These are phyloP conservation scores for Gandaritis pyraliata DNA, from an alignment of 2,888 invertebrate genomes.

Conservation along the genomic window DNA sequence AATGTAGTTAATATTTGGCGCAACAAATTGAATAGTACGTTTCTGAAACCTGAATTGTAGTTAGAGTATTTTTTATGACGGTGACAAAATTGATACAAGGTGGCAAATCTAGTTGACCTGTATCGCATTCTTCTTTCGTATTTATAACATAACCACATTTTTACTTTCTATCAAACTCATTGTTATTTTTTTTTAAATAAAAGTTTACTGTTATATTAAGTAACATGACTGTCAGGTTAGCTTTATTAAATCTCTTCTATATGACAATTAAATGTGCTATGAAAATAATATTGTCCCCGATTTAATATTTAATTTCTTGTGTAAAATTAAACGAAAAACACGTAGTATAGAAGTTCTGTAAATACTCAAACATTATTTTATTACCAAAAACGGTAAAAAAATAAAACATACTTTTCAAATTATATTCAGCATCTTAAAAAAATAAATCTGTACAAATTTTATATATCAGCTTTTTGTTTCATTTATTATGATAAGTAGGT, in stretches of 20 bases:
- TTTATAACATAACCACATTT: too few species aligned
- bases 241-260: neutral
- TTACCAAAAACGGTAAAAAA: constrained; percentile 45
- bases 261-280: neutral
- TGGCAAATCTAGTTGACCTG: too few species aligned
- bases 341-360: constrained; percentile 54
- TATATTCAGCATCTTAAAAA: constrained; percentile 59
- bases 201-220: neutral
- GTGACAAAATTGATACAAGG: too few species aligned
- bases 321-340: constrained; percentile 14
- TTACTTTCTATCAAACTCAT: too few species aligned
- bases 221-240: neutral
- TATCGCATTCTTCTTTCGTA: too few species aligned
- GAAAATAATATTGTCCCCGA: neutral
- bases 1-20: too few species aligned
- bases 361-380: constrained; percentile 65
- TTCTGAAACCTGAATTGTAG: too few species aligned
- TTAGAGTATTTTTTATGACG: too few species aligned
- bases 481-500: too few species aligned
- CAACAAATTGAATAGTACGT: too few species aligned
- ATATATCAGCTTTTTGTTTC: too few species aligned
- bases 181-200: neutral
- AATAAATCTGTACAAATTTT: constrained; percentile 63
- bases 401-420: constrained; percentile 52
- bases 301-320: neutral